Evolutionary conservation across 2,797 vertebrate species (phyloP), one percentile per base, ranked within the genome.

Genomic region (Arremon brunneinucha): DNA sequence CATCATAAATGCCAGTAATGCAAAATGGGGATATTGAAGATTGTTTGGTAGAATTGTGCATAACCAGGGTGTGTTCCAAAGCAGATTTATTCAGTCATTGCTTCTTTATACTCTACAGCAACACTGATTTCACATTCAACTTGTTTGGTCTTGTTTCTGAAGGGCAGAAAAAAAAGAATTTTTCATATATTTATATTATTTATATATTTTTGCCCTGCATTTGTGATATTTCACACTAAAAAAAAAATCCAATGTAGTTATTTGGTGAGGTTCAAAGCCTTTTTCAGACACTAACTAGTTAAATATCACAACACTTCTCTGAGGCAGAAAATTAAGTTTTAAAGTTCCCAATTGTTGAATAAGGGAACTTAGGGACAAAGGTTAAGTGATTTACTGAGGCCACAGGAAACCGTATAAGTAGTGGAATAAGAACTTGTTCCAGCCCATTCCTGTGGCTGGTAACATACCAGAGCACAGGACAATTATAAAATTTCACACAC

Each of bases 11-110:
- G 94, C 87, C 75, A 93, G 72, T 81, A 85, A 95, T 90, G 93
- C 86, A 94, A 95, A 97, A 95, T 87, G 68, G 49, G 81, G 62
- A 93, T 83, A 93, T 24, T 75, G 65, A 82, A 80, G 55, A 91
- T 90, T 84, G 63, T 55, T 94, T 90, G 84, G 90, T 81, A 89
- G 32, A 94, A 86, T n/a, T 97, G 91, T 95, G 72, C 97, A 93
- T 89, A 96, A 95, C 37, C 43, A 95, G 93, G 83, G 87, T 87
- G 71, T 96, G 94, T 84, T 94, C 80, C 80, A 77, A 90, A 93
- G 62, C 28, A 94, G 70, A 93, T 96, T 97, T 96, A 91, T 96
- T 96, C 67, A 93, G 69, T 75, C 80, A 68, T 44, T 90, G 18
- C 55, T 56, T 74, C 90, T 97, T 93, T 89, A 74, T 68, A 89